These are phyloP conservation scores for Helleia helle DNA, from an alignment of 2,888 invertebrate species.

Conservation along the genomic window DNA sequence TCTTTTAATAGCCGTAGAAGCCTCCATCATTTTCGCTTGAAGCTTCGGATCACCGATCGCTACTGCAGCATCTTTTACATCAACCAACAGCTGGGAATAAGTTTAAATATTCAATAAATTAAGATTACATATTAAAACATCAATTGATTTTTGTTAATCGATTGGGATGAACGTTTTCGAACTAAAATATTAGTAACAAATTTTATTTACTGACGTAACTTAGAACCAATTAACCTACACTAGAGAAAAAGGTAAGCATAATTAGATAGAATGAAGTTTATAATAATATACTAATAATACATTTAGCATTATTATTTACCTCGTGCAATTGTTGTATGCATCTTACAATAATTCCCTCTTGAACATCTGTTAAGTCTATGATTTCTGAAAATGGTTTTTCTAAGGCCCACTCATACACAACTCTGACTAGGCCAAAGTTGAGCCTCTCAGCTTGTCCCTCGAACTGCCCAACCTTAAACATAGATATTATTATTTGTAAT, in stretches of 20 bases:
- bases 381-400: conserved; percentile 96
- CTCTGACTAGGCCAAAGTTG: conserved; percentile 93
- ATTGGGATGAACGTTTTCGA: no score
- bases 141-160: no score
- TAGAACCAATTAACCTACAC: no score
- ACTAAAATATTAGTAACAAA: no score
- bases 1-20: conserved; percentile 92
- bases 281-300: no score
- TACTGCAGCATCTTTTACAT: conserved; percentile 93
- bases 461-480: conserved; percentile 51
- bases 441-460: conserved; percentile 55
- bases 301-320: no score
- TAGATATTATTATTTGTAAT: no score
- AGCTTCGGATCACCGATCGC: conserved; percentile 95
- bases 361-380: conserved; percentile 92
- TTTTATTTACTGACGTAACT: no score
- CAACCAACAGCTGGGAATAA: conserved; percentile 56
- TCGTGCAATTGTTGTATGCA: conserved; percentile 98
- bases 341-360: conserved; percentile 98
- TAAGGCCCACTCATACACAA: conserved; percentile 97
- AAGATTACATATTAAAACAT: background rate
- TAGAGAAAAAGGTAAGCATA: no score
- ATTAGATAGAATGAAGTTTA: no score
- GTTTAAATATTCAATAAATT: background rate
- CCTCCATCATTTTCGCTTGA: conserved; percentile 95